Percentiles rank a stretch among this genome's conserved stretches.
phyloP scores from a whole-genome alignment of 2,797 vertebrate genomes.

The Loriculus beryllinus region DNA sequence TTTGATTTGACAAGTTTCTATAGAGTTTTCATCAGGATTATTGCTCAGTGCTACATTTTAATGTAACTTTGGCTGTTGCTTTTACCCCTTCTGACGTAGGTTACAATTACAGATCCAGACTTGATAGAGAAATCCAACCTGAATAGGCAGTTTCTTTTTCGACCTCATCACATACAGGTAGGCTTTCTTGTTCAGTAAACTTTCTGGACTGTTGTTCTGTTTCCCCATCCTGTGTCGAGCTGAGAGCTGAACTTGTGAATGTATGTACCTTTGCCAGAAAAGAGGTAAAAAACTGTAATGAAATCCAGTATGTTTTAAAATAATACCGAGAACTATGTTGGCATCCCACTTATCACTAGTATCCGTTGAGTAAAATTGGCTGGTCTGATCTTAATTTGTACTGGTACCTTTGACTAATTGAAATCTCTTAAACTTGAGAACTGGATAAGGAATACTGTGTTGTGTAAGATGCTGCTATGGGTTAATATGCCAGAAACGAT shows the following conservation, averaged over 20 bases:
- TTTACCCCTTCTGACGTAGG: slow-evolving; percentile 73
- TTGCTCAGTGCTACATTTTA: neutral
- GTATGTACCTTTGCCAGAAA: neutral
- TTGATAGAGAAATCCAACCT: slow-evolving; percentile 99
- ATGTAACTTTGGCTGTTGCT: slow-evolving; percentile 33
- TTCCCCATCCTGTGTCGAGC: neutral
- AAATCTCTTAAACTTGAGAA: neutral
- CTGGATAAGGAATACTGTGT: neutral
- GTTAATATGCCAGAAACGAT: neutral
- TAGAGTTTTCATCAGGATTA: neutral
- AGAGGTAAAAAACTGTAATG: neutral
- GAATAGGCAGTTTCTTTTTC: slow-evolving; percentile 97
- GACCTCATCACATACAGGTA: slow-evolving; percentile 96
- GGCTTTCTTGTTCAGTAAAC: neutral
- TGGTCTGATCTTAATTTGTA: neutral
- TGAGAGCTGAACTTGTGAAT: neutral
- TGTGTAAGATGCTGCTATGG: neutral
- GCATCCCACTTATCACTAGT: neutral
- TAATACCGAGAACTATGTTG: neutral
- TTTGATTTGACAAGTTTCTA: neutral
- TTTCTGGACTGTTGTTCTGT: neutral
- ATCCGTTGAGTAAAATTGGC: neutral
- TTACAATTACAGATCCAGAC: slow-evolving; percentile 95
- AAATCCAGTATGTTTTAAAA: neutral
- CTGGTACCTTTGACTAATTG: neutral